Percentiles rank a stretch among this genome's conserved stretches.
Evolutionary conservation across 1,140 invertebrate genomes (phyloP).

Genomic region (Plectrocnemia conspersa): DNA sequence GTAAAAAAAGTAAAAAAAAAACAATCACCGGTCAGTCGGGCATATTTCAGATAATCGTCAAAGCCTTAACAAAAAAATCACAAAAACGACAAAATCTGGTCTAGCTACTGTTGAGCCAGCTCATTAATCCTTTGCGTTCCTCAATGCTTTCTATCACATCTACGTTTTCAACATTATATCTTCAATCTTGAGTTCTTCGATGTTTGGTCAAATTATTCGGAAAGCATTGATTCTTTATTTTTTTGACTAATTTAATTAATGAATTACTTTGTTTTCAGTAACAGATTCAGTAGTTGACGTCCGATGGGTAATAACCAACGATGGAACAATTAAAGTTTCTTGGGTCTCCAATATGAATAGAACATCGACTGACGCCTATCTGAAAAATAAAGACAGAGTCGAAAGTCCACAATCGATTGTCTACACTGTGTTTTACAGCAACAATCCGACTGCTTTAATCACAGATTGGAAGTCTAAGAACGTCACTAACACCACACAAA

Average conservation of each 20-base stretch:
- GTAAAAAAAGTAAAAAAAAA: no score
- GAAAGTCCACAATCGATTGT: constrained; percentile 6
- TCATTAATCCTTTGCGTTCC: no score
- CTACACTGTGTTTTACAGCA: constrained; percentile 42
- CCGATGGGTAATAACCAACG: constrained; percentile 27
- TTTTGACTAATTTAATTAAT: background rate
- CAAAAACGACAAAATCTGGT: no score
- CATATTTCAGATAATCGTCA: no score
- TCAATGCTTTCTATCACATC: no score
- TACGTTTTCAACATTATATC: no score
- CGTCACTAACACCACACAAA: constrained; percentile 37
- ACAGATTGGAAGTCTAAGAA: constrained; percentile 39
- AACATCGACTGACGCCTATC: constrained; percentile 35
- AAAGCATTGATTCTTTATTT: background rate
- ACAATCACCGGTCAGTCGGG: no score
- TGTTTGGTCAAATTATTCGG: background rate
- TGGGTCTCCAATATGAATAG: constrained; percentile 21
- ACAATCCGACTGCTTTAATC: constrained; percentile 37
- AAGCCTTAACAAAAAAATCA: no score
- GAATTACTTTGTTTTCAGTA: constrained; percentile 18
- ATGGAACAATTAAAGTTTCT: constrained; percentile 23
- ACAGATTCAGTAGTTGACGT: constrained; percentile 25
- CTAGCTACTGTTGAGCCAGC: no score
- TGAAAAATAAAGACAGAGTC: background rate
- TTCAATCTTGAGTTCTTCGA: no score